A percentile compares a stretch with the other conserved stretches of the same genome.
phyloP scores from a whole-genome alignment of 2,113 vertebrate genomes.

The Orthonyx spaldingii region DNA sequence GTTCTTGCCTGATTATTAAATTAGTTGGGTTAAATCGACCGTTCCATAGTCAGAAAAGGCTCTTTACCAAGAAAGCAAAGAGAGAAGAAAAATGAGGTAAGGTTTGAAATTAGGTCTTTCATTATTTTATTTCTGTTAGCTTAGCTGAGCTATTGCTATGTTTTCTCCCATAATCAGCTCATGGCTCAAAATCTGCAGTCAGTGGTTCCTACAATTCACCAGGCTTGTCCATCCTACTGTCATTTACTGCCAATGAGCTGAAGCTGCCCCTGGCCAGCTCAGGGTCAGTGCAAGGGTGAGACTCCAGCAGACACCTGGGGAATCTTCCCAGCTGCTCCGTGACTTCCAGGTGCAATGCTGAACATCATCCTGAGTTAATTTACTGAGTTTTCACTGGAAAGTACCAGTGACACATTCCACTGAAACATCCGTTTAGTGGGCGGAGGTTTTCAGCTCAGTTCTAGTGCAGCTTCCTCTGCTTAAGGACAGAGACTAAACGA shows the following conservation, averaged over 20 bases:
- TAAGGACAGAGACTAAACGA: not conserved
- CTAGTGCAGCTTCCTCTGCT: not conserved
- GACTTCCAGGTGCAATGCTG: not conserved
- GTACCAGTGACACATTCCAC: not conserved
- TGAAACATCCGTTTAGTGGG: not conserved
- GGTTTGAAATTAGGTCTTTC: not conserved
- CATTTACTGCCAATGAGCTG: accelerated
- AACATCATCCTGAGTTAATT: not conserved
- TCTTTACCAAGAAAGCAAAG: not conserved
- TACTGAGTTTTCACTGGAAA: not conserved
- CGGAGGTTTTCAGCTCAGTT: not conserved
- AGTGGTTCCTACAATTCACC: not conserved
- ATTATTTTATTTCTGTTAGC: not conserved
- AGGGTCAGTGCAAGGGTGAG: not conserved
- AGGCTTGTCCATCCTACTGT: not conserved
- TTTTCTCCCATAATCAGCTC: not conserved
- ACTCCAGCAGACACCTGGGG: not conserved
- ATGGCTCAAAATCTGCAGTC: not conserved
- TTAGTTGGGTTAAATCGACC: accelerated
- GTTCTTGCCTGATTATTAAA: not conserved
- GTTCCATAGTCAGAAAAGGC: not conserved
- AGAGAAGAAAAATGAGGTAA: not conserved
- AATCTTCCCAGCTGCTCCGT: not conserved
- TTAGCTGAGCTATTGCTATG: accelerated
- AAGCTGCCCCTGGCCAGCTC: not conserved